Evolutionary conservation across 1,140 invertebrate genomes (phyloP), one percentile per base, ranked within the genome.

Genomic region (Drosophila gunungcola): DNA sequence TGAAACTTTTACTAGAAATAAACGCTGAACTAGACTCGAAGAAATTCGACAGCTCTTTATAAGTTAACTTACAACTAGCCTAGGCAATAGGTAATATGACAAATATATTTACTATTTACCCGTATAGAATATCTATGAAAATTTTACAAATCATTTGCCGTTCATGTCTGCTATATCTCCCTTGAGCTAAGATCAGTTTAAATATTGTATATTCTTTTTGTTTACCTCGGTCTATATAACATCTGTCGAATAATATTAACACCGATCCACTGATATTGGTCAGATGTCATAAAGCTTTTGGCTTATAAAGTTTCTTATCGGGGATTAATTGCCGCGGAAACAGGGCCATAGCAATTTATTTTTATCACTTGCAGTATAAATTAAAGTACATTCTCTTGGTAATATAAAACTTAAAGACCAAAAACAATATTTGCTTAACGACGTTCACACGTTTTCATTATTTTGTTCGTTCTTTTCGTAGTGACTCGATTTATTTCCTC

Each of bases 1-100:
- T 56, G 16, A 46, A 74, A 78, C 64, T 80, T 88, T 83, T 79
- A 79, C 72, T 88, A 86, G 70, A 49, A 76, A 57, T 62, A 79
- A 63, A 69, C 65, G 79, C 79, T 72, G 83, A 85, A 74, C 54
- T 78, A 81, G 38, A 46, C 21, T 54, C 48, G 55, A 75, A 61
- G 36, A 41, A 49, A 69, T 54, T 61, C 52, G 68, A 46, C 61
- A 60, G 54, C 64, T 75, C 56, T 63, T 45, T 27, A 80, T 58
- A 56, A 78, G 48, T 62, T 36, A 84, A 84, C 76, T 75, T 70
- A 55, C 32, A 65, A 34, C 65, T 68, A 68, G 65, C 67, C 64
- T 84, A 84, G 80, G 61, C 65, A 70, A 58, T 78, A 48, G 60
- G 64, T 52, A 74, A 68, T 70, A 83, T 70, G 63, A 79, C 46